Conservation (phyloP, 2,888 invertebrate genomes). For the Patella ulyssiponensis region DNA sequence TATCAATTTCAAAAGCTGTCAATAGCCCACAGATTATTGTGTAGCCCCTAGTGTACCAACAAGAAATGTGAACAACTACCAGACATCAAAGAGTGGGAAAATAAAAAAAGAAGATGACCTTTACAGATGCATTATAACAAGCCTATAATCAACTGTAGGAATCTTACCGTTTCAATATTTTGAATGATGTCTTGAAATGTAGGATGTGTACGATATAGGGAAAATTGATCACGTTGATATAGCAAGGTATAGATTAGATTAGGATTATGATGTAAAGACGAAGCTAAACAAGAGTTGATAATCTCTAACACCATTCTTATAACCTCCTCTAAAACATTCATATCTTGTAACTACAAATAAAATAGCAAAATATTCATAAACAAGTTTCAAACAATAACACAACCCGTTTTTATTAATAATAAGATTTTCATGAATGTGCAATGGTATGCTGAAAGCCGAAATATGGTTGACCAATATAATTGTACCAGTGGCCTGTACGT, state of each 20-base stretch:
- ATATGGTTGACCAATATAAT: too few relatives aligned
- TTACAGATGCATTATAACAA: background rate
- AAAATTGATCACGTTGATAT: conserved; percentile 90
- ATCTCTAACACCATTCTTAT: conserved; percentile 97
- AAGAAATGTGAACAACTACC: too few relatives aligned
- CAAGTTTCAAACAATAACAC: too few relatives aligned
- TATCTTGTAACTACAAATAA: conserved; percentile 76
- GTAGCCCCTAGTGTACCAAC: too few relatives aligned
- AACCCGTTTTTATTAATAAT: too few relatives aligned
- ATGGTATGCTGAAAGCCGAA: too few relatives aligned
- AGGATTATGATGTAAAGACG: conserved; percentile 88
- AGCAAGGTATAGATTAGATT: conserved; percentile 95
- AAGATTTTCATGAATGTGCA: too few relatives aligned
- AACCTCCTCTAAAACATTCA: conserved; percentile 94
- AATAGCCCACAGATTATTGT: too few relatives aligned
- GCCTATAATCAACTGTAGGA: background rate
- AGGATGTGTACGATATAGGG: conserved; percentile 82
- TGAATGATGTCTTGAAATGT: conserved; percentile 92
- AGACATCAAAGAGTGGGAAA: background rate
- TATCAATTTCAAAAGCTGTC: too few relatives aligned
- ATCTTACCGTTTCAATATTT: conserved; percentile 90
- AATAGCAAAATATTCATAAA: too few relatives aligned
- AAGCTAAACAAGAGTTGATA: conserved; percentile 92
- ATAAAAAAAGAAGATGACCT: background rate
- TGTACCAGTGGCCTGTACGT: too few relatives aligned